phyloP scores from a whole-genome alignment of 1,140 invertebrate genomes.

The Druon quercuslanigerum region DNA sequence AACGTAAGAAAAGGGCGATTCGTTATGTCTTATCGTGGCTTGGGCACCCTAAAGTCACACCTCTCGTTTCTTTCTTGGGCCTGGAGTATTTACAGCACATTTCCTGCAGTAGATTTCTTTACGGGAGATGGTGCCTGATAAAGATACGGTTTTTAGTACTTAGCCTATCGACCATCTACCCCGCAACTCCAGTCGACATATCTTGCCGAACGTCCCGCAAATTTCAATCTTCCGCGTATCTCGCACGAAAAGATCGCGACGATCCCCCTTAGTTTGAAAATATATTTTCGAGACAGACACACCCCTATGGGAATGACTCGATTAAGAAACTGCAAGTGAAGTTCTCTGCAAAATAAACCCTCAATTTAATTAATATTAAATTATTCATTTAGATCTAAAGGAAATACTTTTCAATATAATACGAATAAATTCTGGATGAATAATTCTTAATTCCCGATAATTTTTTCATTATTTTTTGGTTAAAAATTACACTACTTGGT shows the following conservation, averaged over 20 bases:
- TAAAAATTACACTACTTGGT: no score
- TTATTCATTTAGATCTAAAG: no score
- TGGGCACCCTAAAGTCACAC: conserved; percentile 2
- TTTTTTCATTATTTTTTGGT: no score
- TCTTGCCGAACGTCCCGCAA: conserved; percentile 38
- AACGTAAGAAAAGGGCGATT: background rate
- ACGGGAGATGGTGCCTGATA: conserved; percentile 13
- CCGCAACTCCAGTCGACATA: conserved; percentile 14
- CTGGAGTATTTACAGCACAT: conserved; percentile 20
- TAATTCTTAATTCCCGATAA: no score
- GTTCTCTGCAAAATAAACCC: no score
- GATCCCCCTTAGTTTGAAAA: conserved; percentile 21
- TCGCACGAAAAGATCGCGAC: conserved; percentile 27
- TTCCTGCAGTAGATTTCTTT: conserved; percentile 15
- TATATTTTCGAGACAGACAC: background rate
- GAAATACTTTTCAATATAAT: no score
- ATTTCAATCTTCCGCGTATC: conserved; percentile 43
- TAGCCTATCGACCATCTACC: conserved; percentile 25
- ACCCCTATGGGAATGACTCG: background rate
- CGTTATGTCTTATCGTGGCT: conserved; percentile 13
- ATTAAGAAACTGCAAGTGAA: background rate
- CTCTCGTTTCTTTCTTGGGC: background rate
- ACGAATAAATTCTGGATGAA: no score
- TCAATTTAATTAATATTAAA: no score
- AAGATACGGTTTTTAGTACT: conserved; percentile 25